A percentile compares a stretch with the other conserved stretches of the same genome.
These are phyloP conservation scores for Macrotus californicus DNA, from an alignment of 2,113 vertebrate species.

Conservation along the genomic window DNA sequence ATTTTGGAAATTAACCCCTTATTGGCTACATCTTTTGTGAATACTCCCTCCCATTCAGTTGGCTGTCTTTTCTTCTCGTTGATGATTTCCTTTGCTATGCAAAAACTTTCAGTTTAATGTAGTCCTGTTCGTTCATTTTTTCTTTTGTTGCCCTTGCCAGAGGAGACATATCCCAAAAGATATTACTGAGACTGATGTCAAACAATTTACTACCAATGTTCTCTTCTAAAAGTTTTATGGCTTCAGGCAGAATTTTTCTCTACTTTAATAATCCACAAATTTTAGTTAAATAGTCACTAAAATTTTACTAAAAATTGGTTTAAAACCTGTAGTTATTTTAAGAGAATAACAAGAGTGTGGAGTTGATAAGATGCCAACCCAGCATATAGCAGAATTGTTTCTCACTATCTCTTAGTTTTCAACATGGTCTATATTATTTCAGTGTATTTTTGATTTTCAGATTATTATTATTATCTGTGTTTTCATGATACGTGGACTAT, in stretches of 20 bases:
- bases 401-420: background rate
- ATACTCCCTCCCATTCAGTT: background rate
- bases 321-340: background rate
- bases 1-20: background rate
- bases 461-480: background rate
- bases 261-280: background rate
- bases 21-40: background rate
- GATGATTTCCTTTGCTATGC: background rate
- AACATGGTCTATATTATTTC: background rate
- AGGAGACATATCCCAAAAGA: background rate
- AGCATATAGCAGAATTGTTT: background rate
- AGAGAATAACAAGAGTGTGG: background rate
- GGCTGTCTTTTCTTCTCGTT: background rate
- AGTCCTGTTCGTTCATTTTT: background rate
- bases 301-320: background rate
- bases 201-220: background rate
- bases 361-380: background rate
- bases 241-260: background rate
- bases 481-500: background rate
- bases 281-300: background rate
- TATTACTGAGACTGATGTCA: background rate
- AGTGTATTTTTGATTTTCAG: background rate
- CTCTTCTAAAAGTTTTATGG: background rate
- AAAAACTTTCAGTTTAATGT: background rate
- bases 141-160: background rate